Conservation (phyloP, 2,888 invertebrate genomes). For the Andrena bucephala region DNA sequence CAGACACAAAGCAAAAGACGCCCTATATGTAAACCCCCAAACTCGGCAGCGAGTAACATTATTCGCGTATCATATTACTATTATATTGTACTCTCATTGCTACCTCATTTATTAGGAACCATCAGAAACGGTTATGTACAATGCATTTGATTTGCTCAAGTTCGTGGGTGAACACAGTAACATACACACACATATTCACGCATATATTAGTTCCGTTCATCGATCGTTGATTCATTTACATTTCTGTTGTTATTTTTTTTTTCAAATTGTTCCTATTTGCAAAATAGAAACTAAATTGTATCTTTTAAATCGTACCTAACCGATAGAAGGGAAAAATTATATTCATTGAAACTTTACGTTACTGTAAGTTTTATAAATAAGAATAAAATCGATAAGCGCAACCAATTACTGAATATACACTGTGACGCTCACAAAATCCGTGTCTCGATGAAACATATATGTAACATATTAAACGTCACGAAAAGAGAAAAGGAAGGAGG, state of each 20-base stretch:
- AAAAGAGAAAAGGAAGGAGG: conserved; percentile 18
- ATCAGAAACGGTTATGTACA: conserved; percentile 4
- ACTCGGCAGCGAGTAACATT: conserved; percentile 39
- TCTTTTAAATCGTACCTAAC: conserved; percentile 2
- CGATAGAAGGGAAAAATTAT: neutral
- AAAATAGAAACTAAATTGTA: neutral
- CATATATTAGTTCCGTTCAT: conserved; percentile 39
- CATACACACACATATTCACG: conserved; percentile 59
- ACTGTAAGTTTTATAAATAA: too few species aligned
- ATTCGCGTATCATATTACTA: conserved; percentile 13
- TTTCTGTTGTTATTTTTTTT: neutral
- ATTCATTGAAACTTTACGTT: neutral
- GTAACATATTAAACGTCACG: conserved; percentile 33
- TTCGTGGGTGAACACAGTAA: conserved; percentile 63
- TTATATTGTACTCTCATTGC: too few species aligned
- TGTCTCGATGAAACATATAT: conserved; percentile 54
- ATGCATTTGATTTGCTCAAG: conserved; percentile 30
- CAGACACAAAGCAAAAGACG: conserved; percentile 72
- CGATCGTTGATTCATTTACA: conserved; percentile 11
- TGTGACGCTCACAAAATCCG: conserved; percentile 63
- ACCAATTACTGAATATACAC: conserved; percentile 49
- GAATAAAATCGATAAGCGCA: conserved; percentile 44
- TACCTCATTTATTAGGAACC: too few species aligned
- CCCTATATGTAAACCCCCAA: conserved; percentile 63
- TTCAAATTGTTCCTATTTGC: neutral